A percentile compares a stretch with the other conserved stretches of the same genome.
Conservation (phyloP, 2,113 vertebrate species). For the Cavia aperea region DNA sequence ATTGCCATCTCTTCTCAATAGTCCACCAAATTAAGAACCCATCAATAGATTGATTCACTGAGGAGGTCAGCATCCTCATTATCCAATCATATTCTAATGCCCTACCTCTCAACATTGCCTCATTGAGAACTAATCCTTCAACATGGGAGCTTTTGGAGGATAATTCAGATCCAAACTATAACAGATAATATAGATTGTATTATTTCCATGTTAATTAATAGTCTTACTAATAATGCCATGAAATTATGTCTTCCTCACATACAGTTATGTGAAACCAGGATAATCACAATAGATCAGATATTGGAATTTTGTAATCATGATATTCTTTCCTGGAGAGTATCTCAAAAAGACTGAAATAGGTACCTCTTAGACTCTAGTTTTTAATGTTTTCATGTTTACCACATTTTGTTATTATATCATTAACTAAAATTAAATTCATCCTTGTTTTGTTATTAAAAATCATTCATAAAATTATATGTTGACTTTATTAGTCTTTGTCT, state of each 20-base stretch:
- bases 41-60: background rate
- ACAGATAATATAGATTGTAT: background rate
- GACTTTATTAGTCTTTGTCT: background rate
- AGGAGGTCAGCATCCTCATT: background rate
- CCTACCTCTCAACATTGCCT: background rate
- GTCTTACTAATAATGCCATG: background rate
- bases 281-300: background rate
- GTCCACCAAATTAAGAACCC: background rate
- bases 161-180: background rate
- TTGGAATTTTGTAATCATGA: background rate
- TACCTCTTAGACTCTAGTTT: background rate
- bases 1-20: background rate
- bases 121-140: background rate
- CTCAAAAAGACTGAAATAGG: background rate
- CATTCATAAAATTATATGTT: background rate
- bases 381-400: conserved; percentile 10
- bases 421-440: conserved; percentile 32
- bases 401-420: conserved; percentile 19
- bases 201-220: conserved; percentile 28
- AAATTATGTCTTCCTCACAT: background rate
- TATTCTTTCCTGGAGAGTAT: background rate
- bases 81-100: background rate
- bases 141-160: background rate
- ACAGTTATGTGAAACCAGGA: background rate
- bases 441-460: conserved; percentile 37